Conservation (phyloP, 2,888 invertebrate genomes). For the Tinea trinotella region DNA sequence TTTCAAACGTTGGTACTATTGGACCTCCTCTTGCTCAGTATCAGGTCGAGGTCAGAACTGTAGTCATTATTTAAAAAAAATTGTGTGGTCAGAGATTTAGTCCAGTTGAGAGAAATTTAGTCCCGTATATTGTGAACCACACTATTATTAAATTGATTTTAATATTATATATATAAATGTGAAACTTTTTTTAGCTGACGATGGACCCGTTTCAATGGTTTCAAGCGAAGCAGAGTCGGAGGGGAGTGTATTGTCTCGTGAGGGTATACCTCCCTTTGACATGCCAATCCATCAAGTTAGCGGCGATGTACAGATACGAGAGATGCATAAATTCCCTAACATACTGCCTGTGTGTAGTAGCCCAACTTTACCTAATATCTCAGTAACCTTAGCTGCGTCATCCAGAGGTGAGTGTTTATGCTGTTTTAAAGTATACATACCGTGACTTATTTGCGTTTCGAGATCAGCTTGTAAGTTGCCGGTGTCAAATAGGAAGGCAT, state of each 20-base stretch:
- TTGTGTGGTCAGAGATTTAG: too few relatives aligned
- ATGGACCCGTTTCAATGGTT: constrained; percentile 43
- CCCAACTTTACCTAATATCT: constrained; percentile 38
- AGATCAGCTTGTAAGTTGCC: too few relatives aligned
- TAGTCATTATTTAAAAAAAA: background rate
- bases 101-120: too few relatives aligned
- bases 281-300: constrained; percentile 28
- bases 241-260: constrained; percentile 43
- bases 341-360: constrained; percentile 28
- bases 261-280: constrained; percentile 34
- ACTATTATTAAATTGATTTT: background rate
- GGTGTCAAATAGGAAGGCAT: too few relatives aligned
- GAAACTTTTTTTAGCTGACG: background rate
- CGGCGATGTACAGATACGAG: background rate
- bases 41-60: background rate
- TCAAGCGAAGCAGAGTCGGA: constrained; percentile 64
- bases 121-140: background rate
- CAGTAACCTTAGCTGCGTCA: constrained; percentile 43
- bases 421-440: too few relatives aligned
- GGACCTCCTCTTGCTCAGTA: too few relatives aligned
- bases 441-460: too few relatives aligned
- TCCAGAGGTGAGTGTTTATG: constrained; percentile 40
- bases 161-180: background rate
- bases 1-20: too few relatives aligned
- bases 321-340: background rate